Evolutionary conservation across 2,888 invertebrate genomes (phyloP).

Genomic region (Endotricha flammealis): DNA sequence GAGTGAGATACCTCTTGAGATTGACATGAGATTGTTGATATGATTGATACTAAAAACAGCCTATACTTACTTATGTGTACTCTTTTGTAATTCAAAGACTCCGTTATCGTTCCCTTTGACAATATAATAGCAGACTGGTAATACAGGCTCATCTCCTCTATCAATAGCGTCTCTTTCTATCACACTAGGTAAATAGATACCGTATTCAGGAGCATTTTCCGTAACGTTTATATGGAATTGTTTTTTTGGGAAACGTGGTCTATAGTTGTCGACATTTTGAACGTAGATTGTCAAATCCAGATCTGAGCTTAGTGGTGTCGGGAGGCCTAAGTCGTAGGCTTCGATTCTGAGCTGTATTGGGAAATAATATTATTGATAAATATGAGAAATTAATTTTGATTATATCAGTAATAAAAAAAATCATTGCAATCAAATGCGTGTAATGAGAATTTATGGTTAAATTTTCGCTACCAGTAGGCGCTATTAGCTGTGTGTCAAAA

Average conservation of each 20-base stretch:
- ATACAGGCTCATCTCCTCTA: slow-evolving; percentile 87
- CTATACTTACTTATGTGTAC: slow-evolving; percentile 82
- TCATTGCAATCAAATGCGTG: too few relatives aligned
- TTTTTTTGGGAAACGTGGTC: slow-evolving; percentile 89
- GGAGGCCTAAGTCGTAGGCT: slow-evolving; percentile 92
- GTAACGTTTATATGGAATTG: slow-evolving; percentile 86
- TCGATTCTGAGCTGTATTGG: slow-evolving; percentile 91
- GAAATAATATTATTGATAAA: too few relatives aligned
- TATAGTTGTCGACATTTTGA: slow-evolving; percentile 92
- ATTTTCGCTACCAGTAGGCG: too few relatives aligned
- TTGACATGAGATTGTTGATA: too few relatives aligned
- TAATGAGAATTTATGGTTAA: too few relatives aligned
- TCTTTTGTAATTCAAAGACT: slow-evolving; percentile 84
- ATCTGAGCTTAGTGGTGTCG: slow-evolving; percentile 91
- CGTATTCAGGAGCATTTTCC: slow-evolving; percentile 79
- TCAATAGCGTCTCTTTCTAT: slow-evolving; percentile 92
- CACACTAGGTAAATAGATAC: slow-evolving; percentile 85
- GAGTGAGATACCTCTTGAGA: too few relatives aligned
- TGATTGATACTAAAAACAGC: too few relatives aligned
- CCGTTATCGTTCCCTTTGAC: slow-evolving; percentile 88
- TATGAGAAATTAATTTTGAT: too few relatives aligned
- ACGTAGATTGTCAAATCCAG: slow-evolving; percentile 92
- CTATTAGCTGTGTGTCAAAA: too few relatives aligned
- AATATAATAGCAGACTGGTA: slow-evolving; percentile 95
- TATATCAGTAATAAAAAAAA: too few relatives aligned